Percentiles rank a stretch among this genome's conserved stretches.
Conservation (phyloP, 2,797 vertebrate genomes). For the Argyrosomus regius region DNA sequence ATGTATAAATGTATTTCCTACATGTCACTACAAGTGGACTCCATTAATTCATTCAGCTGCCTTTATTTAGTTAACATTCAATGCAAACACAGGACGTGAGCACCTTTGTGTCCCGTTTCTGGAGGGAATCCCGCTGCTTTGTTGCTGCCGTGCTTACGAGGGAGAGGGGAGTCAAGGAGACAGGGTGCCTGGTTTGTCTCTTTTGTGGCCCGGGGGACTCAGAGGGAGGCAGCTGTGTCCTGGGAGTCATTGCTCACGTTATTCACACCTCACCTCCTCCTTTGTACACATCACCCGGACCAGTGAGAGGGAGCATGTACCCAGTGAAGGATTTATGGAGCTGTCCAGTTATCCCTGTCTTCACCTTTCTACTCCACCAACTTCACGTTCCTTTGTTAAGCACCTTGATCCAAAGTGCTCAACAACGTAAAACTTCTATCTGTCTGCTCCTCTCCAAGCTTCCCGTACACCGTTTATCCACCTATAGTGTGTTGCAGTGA, state of each 20-base stretch:
- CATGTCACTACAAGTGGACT: background rate
- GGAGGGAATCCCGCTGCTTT: constrained; percentile 39
- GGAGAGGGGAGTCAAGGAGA: constrained; percentile 45
- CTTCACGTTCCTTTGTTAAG: too few species aligned
- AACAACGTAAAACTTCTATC: background rate
- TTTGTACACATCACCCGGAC: constrained; percentile 66
- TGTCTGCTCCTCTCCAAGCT: background rate
- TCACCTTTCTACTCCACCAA: constrained; percentile 23
- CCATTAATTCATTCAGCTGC: background rate
- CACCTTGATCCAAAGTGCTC: background rate
- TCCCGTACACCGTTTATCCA: background rate
- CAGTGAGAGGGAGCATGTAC: constrained; percentile 63
- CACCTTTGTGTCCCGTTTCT: constrained; percentile 39
- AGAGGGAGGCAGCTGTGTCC: constrained; percentile 75
- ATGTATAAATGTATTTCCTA: constrained; percentile 10
- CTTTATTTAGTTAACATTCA: background rate
- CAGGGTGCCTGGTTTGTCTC: constrained; percentile 48
- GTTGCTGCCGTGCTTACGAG: constrained; percentile 19
- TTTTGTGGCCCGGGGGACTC: constrained; percentile 35
- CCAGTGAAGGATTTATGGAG: constrained; percentile 57
- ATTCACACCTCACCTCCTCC: constrained; percentile 77
- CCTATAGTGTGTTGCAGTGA: constrained; percentile 3
- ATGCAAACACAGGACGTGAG: constrained; percentile 23
- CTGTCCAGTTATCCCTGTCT: constrained; percentile 26
- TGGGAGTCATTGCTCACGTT: constrained; percentile 64